These are phyloP conservation scores for Sinodicranocentrus sp. DNA, from an alignment of 2,888 invertebrate genomes.

Conservation along the genomic window DNA sequence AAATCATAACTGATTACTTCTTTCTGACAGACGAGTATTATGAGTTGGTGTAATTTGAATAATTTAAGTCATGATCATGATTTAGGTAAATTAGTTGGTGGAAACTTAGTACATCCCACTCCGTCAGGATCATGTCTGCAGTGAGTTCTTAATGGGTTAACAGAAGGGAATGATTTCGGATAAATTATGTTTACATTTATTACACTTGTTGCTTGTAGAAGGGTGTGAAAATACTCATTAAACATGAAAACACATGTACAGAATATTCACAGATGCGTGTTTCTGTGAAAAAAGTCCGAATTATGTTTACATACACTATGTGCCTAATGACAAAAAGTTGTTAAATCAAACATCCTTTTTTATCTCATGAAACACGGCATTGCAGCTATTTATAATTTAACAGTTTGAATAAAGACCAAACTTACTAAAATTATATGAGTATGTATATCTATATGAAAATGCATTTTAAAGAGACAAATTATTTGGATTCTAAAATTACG, in stretches of 20 bases:
- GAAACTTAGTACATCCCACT: neutral
- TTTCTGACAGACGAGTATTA: constrained; percentile 6
- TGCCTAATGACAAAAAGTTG: neutral
- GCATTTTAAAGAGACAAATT: neutral
- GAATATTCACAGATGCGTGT: neutral
- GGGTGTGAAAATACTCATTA: constrained; percentile 54
- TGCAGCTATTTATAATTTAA: neutral
- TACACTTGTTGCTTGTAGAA: constrained; percentile 33
- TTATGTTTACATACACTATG: constrained; percentile 2
- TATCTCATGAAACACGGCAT: neutral
- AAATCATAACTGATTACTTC: neutral
- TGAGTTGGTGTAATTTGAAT: too few species aligned
- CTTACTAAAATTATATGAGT: neutral
- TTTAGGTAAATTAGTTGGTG: neutral
- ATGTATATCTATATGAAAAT: neutral
- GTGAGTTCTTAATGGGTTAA: too few species aligned
- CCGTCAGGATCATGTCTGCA: too few species aligned
- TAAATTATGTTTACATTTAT: constrained; percentile 27
- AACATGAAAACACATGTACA: constrained; percentile 34
- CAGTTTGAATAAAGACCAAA: neutral
- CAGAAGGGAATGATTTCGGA: neutral
- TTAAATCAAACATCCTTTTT: constrained; percentile 30
- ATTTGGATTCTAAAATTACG: neutral
- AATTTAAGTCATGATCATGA: neutral
- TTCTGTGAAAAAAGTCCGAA: neutral